A percentile compares a stretch with the other conserved stretches of the same genome.
phyloP scores from a whole-genome alignment of 2,797 vertebrate species.

The Cirrhinus mrigala region DNA sequence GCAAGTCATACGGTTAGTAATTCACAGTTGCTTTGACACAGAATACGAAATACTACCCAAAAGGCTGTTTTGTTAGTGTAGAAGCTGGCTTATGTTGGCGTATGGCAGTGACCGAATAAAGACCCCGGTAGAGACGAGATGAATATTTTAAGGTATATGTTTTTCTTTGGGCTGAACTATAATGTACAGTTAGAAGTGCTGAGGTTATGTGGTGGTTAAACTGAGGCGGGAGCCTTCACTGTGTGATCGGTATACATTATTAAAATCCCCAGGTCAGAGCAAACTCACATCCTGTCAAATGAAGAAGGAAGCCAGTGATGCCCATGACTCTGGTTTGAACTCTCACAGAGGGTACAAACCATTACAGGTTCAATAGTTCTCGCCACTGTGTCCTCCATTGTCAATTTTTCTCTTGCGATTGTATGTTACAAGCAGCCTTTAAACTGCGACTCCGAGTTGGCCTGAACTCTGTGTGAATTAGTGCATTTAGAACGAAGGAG shows the following conservation, averaged over 20 bases:
- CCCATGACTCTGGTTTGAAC: conserved; percentile 72
- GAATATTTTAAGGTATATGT: conserved; percentile 70
- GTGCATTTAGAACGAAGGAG: conserved; percentile 46
- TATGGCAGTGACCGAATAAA: conserved; percentile 55
- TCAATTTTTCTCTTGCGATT: conserved; percentile 36
- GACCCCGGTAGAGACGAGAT: conserved; percentile 55
- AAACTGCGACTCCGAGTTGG: conserved; percentile 30
- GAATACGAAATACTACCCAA: not conserved
- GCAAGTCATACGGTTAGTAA: not conserved
- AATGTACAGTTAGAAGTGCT: conserved; percentile 65
- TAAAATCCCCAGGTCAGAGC: conserved; percentile 67
- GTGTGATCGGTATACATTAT: conserved; percentile 71
- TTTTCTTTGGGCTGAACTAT: conserved; percentile 59
- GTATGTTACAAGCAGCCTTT: conserved; percentile 63
- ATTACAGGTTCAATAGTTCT: conserved; percentile 62
- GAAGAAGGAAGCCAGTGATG: conserved; percentile 57
- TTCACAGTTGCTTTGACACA: conserved; percentile 13
- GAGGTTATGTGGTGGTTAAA: conserved; percentile 67
- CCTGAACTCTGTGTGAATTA: conserved; percentile 54
- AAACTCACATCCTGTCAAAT: conserved; percentile 64
- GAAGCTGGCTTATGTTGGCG: conserved; percentile 38
- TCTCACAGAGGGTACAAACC: conserved; percentile 60
- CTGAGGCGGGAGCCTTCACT: conserved; percentile 59
- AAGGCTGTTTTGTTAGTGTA: conserved; percentile 40
- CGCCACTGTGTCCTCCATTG: conserved; percentile 32